Evolutionary conservation across 2,888 invertebrate species (phyloP), one percentile per base, ranked within the genome.

Genomic region (Euphydryas editha): DNA sequence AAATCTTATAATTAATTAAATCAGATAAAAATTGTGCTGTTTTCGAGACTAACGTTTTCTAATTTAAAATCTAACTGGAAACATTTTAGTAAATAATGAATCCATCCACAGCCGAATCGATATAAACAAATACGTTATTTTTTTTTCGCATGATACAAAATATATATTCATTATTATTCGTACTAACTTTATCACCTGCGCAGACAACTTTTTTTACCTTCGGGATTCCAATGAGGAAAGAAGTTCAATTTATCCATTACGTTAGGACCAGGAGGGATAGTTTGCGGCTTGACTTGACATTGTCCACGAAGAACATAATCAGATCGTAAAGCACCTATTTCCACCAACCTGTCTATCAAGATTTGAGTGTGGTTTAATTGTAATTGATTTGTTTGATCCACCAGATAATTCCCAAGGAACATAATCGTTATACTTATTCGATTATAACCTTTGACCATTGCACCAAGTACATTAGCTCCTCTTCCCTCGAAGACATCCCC

Each of bases 401-500:
- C 65, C 7, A 72, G 74, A 70, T 86, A 92, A 72, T 90, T 80
- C 10, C 92, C 92, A 1, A 92, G 68, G 67, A 91, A 90, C 87
- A 88, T 87, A 13, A 91, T 77, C 6, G 77, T 80, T 55, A 91
- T 82, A 59, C 81, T 81, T 54, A 72, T 82, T 0, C 54, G 44
- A 65, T 91, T 90, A 82, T 81, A 87, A 0, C 73, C 71, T 1
- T 66, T 70, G 6, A 85, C 79, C 87, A 90, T 86, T 0, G 79
- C 87, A 0, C 85, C 84, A 8, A 81, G 59, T 0, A 87, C 76
- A 67, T 90, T 90, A 0, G 87, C 86, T 0, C 91, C 91, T 72
- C 87, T 76, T 0, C 90, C 92, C 77, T 91, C 91, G 64, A 91
- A 91, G 3, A 91, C 62, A 1, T 81, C 71, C 2, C 90, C 91